Base-by-base conservation (phyloP, 2,797 vertebrate genomes). In the Sebastes minor region DNA sequence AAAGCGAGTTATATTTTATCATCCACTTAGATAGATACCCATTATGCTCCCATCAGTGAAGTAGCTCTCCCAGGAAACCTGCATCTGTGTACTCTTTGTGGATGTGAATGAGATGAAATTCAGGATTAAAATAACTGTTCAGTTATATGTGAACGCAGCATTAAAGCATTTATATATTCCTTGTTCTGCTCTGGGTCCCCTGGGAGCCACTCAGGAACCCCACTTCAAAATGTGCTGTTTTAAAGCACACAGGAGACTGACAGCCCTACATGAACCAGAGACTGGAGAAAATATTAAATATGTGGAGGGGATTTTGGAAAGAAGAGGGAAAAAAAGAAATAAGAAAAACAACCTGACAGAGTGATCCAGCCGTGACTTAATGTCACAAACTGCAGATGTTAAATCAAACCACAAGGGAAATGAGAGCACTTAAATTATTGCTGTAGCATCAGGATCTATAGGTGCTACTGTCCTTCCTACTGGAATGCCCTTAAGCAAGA, bases 101-200 rank as follows among this genome's bases (percentile, higher is more conserved):
- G 25, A 33, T 67, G 62, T 52, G 57, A 42, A 64, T 30, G 8
- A 61, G 18, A 67, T 53, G 6, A 76, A 75, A 70, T 66, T 65
- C 22, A 20, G 22, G 68, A 86, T 76, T 80, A 69, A 85, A 89
- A 89, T 67, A 85, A 80, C 59, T 8, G 16, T 62, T 82, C n/a
- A 65, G 46, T 55, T 73, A 25, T 27, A 60, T 64, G 13, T 80
- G 62, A 85, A 64, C 1, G 20, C 46, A 56, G 59, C 23, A 55
- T 78, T 42, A 56, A 76, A 74, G 49, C 49, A 68, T 82, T 76
- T 63, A 81, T 76, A 67, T 67, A 18, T 60, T 80, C 72, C 79
- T 79, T 86, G 65, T 80, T 88, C 69, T 78, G 61, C 53, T 66
- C 3, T 7, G 16, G 30, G 16, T 86, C 89, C 70, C 81, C 13